phyloP scores from a whole-genome alignment of 2,888 invertebrate species.

The Drosophila bunnanda region DNA sequence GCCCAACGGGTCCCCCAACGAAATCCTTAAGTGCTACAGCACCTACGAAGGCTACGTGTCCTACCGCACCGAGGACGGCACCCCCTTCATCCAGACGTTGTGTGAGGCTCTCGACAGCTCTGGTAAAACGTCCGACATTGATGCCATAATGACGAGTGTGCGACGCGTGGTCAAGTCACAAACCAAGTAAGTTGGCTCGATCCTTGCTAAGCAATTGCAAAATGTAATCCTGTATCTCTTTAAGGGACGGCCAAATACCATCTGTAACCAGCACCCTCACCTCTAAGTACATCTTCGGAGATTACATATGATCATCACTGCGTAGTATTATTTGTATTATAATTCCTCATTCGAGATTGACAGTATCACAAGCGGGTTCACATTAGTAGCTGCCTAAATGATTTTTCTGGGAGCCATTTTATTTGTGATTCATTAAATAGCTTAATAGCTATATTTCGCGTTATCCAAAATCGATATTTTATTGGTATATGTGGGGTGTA shows the following conservation, averaged over 20 bases:
- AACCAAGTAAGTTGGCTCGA: conserved; percentile 63
- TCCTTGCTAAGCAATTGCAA: too few relatives aligned
- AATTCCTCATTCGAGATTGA: background rate
- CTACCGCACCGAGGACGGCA: conserved; percentile 80
- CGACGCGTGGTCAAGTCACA: conserved; percentile 46
- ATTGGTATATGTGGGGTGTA: background rate
- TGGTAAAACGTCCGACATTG: conserved; percentile 74
- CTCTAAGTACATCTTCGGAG: conserved; percentile 81
- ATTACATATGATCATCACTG: conserved; percentile 65
- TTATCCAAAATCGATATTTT: conserved; percentile 2
- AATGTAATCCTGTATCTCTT: conserved; percentile 20
- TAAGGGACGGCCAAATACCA: conserved; percentile 81
- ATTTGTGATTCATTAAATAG: conserved; percentile 28
- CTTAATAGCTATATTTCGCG: conserved; percentile 2
- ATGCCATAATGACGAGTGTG: conserved; percentile 81
- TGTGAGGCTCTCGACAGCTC: conserved; percentile 74
- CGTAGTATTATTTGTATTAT: background rate
- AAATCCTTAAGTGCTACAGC: conserved; percentile 84
- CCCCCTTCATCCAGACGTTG: conserved; percentile 82
- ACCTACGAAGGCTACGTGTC: conserved; percentile 84
- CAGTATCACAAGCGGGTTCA: background rate
- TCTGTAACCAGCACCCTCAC: conserved; percentile 82
- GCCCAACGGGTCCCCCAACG: conserved; percentile 75
- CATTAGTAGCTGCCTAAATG: background rate
- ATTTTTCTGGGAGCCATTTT: background rate